Base-by-base conservation (phyloP, 1,140 invertebrate species). In the Scylla paramamosain region DNA sequence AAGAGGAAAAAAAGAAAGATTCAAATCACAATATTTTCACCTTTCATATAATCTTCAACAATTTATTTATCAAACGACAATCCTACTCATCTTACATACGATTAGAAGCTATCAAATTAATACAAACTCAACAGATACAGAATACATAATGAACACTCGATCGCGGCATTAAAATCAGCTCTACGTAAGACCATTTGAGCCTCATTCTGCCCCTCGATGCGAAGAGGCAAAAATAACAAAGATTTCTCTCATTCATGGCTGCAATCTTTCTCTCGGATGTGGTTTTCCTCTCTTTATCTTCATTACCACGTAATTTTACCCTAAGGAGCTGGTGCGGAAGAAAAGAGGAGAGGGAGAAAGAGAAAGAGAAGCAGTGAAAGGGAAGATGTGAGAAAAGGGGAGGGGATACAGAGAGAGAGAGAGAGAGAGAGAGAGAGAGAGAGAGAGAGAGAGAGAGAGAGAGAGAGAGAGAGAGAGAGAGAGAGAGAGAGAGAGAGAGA, bases 241-340 rank as follows among this genome's bases (percentile, higher is more conserved):
- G 67, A 77, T 77, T 77, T 77, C 67, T 20, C 67, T 77, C 67
- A 77, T 77, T 77, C 67, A 77, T n/a, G 20, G 67, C 20, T 7
- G 67, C 25, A 77, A 77, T 77, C 67, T 77, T 77, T 77, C 67
- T 77, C 67, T n/a, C n/a, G 25, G 25, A 25, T 77, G 67, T n/a
- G 67, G 67, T 77, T n/a, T 77, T 77, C 67, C 67, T 77, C 67
- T n/a, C 67, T 77, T 77, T n/a, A 20, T 77, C 67, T 77, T 77
- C 67, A 77, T 77, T 77, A 77, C n/a, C 67, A n/a, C 67, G 67
- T 77, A 77, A 77, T 77, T 77, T 77, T 77, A 77, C 67, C 67
- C 67, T 77, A 77, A 77, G 67, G 67, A 77, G 67, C 20, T 77
- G 67, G 29, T 46, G 86, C 32, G 86, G 86, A 46, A 45, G 86